phyloP scores from a whole-genome alignment of 2,797 vertebrate genomes.

The Poeciliopsis infans region DNA sequence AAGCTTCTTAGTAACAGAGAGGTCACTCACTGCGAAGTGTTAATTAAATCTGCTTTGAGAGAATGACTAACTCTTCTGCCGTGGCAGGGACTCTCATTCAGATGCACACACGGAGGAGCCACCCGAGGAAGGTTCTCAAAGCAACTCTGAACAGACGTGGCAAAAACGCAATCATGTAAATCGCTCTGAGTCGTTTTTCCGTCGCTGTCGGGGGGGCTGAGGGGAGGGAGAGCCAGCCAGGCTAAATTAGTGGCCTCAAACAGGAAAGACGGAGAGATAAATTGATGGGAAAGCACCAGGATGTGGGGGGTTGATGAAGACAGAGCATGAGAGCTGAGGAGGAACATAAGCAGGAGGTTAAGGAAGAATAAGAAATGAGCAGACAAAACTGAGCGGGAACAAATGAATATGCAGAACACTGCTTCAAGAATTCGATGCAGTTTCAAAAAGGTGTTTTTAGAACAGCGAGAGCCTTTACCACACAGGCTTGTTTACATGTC shows the following conservation, averaged over 20 bases:
- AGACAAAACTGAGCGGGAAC: neutral
- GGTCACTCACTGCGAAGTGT: neutral
- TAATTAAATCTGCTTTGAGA: constrained; percentile 18
- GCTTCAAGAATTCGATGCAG: neutral
- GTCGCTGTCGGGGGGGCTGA: constrained; percentile 36
- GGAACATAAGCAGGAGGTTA: constrained; percentile 24
- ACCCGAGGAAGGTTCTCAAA: constrained; percentile 26
- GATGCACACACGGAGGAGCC: constrained; percentile 17
- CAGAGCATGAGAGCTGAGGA: constrained; percentile 28
- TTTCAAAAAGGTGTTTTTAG: neutral
- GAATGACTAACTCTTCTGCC: constrained; percentile 19
- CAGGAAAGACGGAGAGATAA: constrained; percentile 62
- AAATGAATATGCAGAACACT: neutral
- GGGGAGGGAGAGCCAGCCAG: constrained; percentile 42
- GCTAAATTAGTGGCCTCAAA: constrained; percentile 64
- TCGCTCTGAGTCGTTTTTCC: constrained; percentile 61
- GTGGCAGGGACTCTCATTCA: constrained; percentile 4
- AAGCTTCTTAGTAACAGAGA: constrained; percentile 1
- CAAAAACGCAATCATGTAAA: constrained; percentile 52
- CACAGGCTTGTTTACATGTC: neutral
- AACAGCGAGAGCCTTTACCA: neutral
- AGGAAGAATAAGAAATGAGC: neutral
- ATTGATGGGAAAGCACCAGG: constrained; percentile 33
- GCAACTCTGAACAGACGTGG: constrained; percentile 46
- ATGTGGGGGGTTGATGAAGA: constrained; percentile 9